phyloP scores from a whole-genome alignment of 2,113 vertebrate genomes.

The Chelonoidis abingdonii region DNA sequence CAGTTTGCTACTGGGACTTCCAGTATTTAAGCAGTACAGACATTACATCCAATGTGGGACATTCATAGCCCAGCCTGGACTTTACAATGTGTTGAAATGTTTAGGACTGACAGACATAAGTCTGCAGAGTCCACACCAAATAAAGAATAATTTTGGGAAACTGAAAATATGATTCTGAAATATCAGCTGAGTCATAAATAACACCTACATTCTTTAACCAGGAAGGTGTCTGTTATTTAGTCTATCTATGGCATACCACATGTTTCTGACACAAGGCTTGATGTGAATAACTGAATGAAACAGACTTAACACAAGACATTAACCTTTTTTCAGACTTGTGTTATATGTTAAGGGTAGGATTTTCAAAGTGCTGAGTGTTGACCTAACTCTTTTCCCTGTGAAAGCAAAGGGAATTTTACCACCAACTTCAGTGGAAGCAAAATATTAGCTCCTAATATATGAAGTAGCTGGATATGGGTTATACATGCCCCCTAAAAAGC shows the following conservation, averaged over 20 bases:
- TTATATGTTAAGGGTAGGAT: background rate
- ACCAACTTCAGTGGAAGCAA: background rate
- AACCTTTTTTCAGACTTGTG: background rate
- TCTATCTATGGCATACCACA: background rate
- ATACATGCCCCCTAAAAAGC: rapidly evolving
- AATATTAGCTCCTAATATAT: background rate
- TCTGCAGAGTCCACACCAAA: background rate
- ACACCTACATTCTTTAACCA: background rate
- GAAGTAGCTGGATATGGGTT: background rate
- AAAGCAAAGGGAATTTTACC: background rate
- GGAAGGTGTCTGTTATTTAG: background rate
- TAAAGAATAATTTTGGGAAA: background rate
- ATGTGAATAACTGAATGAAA: background rate
- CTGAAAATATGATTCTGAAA: background rate
- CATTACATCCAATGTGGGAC: background rate
- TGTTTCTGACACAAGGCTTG: background rate
- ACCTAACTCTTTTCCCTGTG: background rate
- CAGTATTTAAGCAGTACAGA: background rate
- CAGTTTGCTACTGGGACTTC: background rate
- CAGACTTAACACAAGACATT: background rate
- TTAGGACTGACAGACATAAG: background rate
- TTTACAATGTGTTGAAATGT: background rate
- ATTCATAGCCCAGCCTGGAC: background rate
- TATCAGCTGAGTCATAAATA: background rate
- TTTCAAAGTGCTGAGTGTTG: background rate